Percentiles rank a stretch among this genome's conserved stretches.
These are phyloP conservation scores for Caenorhabditis imperialis DNA, from an alignment of 2,888 invertebrate genomes.

Conservation along the genomic window DNA sequence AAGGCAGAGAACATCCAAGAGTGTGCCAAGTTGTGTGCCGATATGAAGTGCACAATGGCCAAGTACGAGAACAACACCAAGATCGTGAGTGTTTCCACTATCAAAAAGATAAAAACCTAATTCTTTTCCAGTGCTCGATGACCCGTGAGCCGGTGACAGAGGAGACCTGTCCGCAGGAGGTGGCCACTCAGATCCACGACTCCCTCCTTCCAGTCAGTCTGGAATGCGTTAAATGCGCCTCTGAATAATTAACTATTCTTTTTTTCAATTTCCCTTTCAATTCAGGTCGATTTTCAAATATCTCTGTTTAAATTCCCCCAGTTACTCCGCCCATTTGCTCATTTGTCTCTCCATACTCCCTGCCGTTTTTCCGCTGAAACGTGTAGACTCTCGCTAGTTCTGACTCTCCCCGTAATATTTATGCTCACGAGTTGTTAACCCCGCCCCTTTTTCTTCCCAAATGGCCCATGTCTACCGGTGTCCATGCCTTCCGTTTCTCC, in stretches of 20 bases:
- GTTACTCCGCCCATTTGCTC: constrained; percentile 37
- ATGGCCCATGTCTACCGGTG: constrained; percentile 53
- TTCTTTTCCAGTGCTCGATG: constrained; percentile 70
- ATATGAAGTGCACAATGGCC: constrained; percentile 70
- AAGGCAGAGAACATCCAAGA: constrained; percentile 69
- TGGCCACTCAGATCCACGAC: constrained; percentile 69
- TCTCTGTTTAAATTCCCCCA: constrained; percentile 21
- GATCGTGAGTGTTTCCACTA: constrained; percentile 60
- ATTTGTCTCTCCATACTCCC: constrained; percentile 16
- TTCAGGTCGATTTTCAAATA: constrained; percentile 37
- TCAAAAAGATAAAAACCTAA: too few relatives aligned
- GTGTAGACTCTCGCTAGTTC: constrained; percentile 49
- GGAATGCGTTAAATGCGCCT: constrained; percentile 73
- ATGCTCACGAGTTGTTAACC: constrained; percentile 20
- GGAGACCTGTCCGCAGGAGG: constrained; percentile 66
- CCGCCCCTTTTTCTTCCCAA: constrained; percentile 8
- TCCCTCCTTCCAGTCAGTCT: constrained; percentile 71
- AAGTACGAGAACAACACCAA: constrained; percentile 71
- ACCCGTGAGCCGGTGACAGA: constrained; percentile 52
- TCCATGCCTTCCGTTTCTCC: constrained; percentile 46
- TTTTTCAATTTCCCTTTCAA: constrained; percentile 3
- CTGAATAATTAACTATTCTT: constrained; percentile 5
- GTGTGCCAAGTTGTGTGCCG: constrained; percentile 72
- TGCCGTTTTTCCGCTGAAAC: constrained; percentile 43
- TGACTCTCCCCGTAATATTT: constrained; percentile 16